These are phyloP conservation scores for Engystomops pustulosus DNA, from an alignment of 2,113 vertebrate species.

Conservation along the genomic window DNA sequence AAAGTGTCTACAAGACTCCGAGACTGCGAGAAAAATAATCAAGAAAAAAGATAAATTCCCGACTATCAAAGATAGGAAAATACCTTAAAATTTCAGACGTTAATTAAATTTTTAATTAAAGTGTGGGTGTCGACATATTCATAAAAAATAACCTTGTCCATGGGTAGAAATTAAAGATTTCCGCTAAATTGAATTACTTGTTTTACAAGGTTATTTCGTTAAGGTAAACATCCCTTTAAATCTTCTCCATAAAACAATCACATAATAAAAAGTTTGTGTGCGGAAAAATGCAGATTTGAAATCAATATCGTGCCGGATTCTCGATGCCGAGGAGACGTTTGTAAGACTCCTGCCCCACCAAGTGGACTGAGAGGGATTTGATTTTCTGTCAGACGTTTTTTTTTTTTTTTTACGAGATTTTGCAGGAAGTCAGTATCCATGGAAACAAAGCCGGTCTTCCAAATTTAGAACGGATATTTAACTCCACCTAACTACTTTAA, in stretches of 20 bases:
- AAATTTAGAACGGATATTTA: slow-evolving; percentile 65
- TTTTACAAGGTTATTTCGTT: slow-evolving; percentile 63
- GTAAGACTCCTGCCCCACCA: slow-evolving; percentile 90
- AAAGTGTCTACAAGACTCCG: slow-evolving; percentile 5
- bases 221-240: slow-evolving; percentile 65
- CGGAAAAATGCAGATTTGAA: slow-evolving; percentile 55
- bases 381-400: slow-evolving; percentile 69
- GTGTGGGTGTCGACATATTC: slow-evolving; percentile 65
- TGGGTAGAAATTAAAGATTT: slow-evolving; percentile 67
- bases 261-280: slow-evolving; percentile 63
- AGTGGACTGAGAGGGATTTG: slow-evolving; percentile 85
- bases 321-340: slow-evolving; percentile 63
- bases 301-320: slow-evolving; percentile 4
- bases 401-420: slow-evolving; percentile 44
- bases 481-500: slow-evolving; percentile 55
- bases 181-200: slow-evolving; percentile 66
- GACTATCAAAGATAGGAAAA: slow-evolving; percentile 48
- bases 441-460: slow-evolving; percentile 65
- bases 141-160: slow-evolving; percentile 60
- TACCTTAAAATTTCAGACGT: slow-evolving; percentile 48
- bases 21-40: slow-evolving; percentile 54
- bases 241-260: slow-evolving; percentile 57
- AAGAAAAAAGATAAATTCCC: slow-evolving; percentile 64
- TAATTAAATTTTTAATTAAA: slow-evolving; percentile 69
- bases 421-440: slow-evolving; percentile 64